phyloP scores from a whole-genome alignment of 2,113 vertebrate species.

The Octodon degus region DNA sequence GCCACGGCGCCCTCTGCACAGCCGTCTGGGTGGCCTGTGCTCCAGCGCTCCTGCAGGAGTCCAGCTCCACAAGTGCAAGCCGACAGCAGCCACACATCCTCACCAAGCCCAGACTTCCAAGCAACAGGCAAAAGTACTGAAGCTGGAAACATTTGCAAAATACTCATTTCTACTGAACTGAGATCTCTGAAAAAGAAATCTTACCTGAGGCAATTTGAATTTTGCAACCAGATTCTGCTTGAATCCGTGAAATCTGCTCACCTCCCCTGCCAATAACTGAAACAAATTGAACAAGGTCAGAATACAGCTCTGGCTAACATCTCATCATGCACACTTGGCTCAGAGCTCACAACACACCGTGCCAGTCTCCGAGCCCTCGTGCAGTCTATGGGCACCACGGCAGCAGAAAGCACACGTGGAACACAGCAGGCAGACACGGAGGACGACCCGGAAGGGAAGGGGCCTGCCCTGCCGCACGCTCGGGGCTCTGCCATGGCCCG shows the following conservation, averaged over 20 bases:
- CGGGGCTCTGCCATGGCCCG: not conserved
- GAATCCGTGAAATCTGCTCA: conserved; percentile 99
- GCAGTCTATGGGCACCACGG: not conserved
- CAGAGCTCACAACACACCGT: not conserved
- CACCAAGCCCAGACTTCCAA: conserved; percentile 32
- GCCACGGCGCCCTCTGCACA: not conserved
- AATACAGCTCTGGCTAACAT: not conserved
- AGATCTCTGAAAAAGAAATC: conserved; percentile 24
- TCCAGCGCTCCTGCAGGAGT: not conserved
- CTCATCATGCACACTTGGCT: conserved; percentile 12
- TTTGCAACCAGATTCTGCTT: conserved; percentile 99
- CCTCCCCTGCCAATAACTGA: conserved; percentile 99
- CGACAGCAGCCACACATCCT: not conserved
- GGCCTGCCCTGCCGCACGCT: not conserved
- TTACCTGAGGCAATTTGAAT: conserved; percentile 99
- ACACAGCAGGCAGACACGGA: not conserved
- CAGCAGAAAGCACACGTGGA: fast-evolving
- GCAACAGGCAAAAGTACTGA: not conserved
- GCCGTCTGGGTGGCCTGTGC: not conserved
- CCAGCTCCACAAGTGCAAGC: not conserved
- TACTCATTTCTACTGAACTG: conserved; percentile 15
- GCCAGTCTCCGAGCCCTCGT: not conserved
- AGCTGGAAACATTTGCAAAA: not conserved
- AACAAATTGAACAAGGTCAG: conserved; percentile 83
- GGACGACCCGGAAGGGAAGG: fast-evolving